Base-by-base conservation (phyloP, 1,140 invertebrate species). In the Arion vulgaris region DNA sequence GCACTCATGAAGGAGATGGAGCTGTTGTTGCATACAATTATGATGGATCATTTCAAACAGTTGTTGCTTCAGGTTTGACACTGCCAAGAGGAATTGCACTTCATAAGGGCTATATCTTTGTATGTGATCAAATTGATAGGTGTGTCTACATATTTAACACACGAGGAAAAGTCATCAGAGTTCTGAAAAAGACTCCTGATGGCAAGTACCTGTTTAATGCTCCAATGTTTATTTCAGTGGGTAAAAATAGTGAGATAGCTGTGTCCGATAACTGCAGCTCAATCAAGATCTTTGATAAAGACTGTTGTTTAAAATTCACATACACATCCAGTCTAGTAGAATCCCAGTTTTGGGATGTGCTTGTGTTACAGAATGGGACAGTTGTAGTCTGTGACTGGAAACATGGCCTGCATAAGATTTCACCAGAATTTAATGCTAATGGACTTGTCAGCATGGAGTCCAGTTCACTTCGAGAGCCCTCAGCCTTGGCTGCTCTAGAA, bases 111-210 rank as follows among this genome's bases (percentile, higher is more conserved):
- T 81, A 49, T 57, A 36, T 81, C 62, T 81, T 81, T 74, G 71
- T 81, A 9, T 81, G 80, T 74, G 80, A 81, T 74, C 80, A 81
- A 57, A 73, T 81, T 36, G 80, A 81, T 34, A 81, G 74, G 72
- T 81, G 80, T 62, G 51, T 81, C 9, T 81, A 81, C 34, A 74
- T 81, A 9, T 57, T 81, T 19, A 81, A 34, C 39, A 57, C 32
- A 1, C 19, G 28, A 2, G 80, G 80, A 2, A 81, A 74, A 74
- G 41, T 81, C 0, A 15, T 53, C 41, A 38, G 28, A 53, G 45
- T 81, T 32, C 34, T 81, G 34, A 81, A 81, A 39, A 81, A 81
- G n/a, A 81, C 80, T 36, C 34, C 80, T 34, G 80, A 74, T 57
- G 80, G 80, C 51, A 49, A 74, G 69, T 53, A n/a, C 69, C 28